Conservation (phyloP, 2,888 invertebrate species). For the Alloplasta piceator region DNA sequence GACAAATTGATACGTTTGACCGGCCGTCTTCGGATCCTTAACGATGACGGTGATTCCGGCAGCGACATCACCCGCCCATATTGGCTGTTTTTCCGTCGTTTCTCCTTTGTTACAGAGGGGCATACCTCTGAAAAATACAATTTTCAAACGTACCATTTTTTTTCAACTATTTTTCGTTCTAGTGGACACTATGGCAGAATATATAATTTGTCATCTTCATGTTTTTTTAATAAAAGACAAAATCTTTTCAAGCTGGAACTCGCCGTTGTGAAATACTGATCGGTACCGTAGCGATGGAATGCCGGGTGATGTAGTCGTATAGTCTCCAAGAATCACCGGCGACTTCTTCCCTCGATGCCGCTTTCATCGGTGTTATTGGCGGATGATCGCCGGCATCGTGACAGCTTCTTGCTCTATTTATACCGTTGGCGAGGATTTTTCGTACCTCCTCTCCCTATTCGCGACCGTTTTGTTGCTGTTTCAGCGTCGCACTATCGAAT, state of each 20-base stretch:
- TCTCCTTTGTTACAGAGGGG: constrained; percentile 94
- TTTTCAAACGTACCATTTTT: too few species aligned
- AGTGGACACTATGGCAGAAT: too few species aligned
- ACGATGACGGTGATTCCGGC: constrained; percentile 92
- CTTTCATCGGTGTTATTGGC: constrained; percentile 98
- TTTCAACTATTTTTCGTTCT: too few species aligned
- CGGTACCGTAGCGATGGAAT: constrained; percentile 97
- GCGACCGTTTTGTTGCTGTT: constrained; percentile 88
- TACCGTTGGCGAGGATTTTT: constrained; percentile 88
- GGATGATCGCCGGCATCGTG: constrained; percentile 99
- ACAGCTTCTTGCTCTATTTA: constrained; percentile 93
- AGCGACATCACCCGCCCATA: constrained; percentile 93
- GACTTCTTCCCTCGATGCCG: constrained; percentile 90
- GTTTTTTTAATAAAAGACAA: neutral
- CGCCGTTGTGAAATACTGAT: too few species aligned
- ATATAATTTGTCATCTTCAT: too few species aligned
- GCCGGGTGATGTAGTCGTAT: constrained; percentile 98
- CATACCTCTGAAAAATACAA: constrained; percentile 83
- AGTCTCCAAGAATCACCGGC: constrained; percentile 96
- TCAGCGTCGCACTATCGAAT: constrained; percentile 85
- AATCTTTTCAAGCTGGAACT: too few species aligned
- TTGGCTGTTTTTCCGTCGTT: constrained; percentile 95
- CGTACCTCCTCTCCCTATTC: constrained; percentile 92
- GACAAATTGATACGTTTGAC: constrained; percentile 93
- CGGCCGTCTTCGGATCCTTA: constrained; percentile 90